These are phyloP conservation scores for Typhlichthys eigenmanni DNA, from an alignment of 2,797 vertebrate species.

Conservation along the genomic window DNA sequence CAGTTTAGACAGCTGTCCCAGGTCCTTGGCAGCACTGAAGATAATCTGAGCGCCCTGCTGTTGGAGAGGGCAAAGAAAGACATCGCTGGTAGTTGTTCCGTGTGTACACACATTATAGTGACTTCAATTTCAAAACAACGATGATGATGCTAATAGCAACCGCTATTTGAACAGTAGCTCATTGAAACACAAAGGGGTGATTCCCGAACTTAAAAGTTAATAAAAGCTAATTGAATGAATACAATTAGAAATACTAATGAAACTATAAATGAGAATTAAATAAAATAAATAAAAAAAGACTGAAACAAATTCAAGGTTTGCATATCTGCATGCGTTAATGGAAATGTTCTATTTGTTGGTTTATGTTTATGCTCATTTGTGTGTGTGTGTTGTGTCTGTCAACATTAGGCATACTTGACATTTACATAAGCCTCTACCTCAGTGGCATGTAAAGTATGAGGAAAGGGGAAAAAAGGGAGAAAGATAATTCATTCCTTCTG, in stretches of 20 bases:
- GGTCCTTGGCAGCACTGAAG: constrained; percentile 96
- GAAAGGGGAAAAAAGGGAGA: background rate
- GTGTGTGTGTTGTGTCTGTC: constrained; percentile 6
- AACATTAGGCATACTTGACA: background rate
- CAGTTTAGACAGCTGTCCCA: constrained; percentile 96
- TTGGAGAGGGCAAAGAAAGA: constrained; percentile 24
- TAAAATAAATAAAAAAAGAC: too few relatives aligned
- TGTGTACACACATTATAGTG: background rate
- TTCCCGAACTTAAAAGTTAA: too few relatives aligned
- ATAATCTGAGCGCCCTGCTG: constrained; percentile 96
- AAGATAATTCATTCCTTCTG: constrained; percentile 16
- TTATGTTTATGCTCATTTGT: background rate
- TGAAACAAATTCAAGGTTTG: too few relatives aligned
- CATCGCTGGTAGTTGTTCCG: background rate
- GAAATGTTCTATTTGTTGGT: background rate
- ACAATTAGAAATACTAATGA: too few relatives aligned
- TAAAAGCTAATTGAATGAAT: too few relatives aligned
- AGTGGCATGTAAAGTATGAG: background rate
- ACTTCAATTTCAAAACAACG: background rate
- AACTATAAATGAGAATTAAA: too few relatives aligned
- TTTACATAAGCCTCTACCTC: background rate
- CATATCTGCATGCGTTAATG: too few relatives aligned
- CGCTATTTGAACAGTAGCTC: background rate
- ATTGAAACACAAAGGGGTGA: background rate
- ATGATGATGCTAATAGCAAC: too few relatives aligned